Evolutionary conservation across 2,113 vertebrate genomes (phyloP).

Genomic region (Lepus americanus): DNA sequence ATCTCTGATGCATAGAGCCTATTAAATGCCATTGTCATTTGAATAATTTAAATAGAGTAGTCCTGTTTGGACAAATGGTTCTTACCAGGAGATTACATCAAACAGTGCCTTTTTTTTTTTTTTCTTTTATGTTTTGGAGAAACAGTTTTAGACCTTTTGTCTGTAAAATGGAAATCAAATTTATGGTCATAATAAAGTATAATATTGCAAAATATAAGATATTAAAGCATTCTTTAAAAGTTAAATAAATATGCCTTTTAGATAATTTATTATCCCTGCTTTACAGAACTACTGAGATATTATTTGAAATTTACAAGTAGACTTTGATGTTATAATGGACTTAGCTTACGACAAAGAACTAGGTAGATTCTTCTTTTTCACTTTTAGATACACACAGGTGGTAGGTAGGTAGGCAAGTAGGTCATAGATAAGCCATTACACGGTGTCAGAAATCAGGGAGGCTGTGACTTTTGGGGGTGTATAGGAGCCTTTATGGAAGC

Average conservation of each 20-base stretch:
- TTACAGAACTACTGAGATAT: conserved; percentile 2
- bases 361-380: neutral
- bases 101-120: neutral
- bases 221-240: conserved; percentile 39
- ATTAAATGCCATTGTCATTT: conserved; percentile 76
- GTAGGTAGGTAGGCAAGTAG: no score
- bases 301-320: conserved; percentile 32
- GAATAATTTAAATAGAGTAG: conserved; percentile 78
- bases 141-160: neutral
- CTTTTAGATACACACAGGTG: no score
- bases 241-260: neutral
- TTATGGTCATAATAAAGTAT: neutral
- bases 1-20: conserved; percentile 73
- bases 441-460: no score
- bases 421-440: no score
- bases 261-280: conserved; percentile 14
- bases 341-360: conserved; percentile 50
- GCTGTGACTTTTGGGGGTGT: no score
- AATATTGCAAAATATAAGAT: conserved; percentile 28
- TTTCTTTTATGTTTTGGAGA: neutral
- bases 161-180: neutral
- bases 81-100: conserved; percentile 34
- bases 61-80: conserved; percentile 59
- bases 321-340: conserved; percentile 17
- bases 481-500: no score